phyloP scores from a whole-genome alignment of 2,888 invertebrate genomes.

The Aphidius colemani region DNA sequence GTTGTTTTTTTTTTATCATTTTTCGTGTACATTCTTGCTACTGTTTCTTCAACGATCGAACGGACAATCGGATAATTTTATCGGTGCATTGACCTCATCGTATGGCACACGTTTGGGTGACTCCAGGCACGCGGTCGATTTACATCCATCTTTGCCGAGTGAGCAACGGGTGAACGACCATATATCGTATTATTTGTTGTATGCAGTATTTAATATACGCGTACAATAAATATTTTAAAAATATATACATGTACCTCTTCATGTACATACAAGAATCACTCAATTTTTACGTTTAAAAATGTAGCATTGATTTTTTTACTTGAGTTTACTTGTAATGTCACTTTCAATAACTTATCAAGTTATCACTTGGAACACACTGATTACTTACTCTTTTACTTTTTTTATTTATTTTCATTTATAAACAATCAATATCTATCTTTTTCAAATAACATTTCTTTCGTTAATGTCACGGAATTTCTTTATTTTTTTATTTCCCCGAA shows the following conservation, averaged over 20 bases:
- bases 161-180: slow-evolving; percentile 16
- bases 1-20: slow-evolving; percentile 8
- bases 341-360: too few species aligned
- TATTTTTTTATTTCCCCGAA: neutral
- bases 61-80: slow-evolving; percentile 45
- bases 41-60: slow-evolving; percentile 27
- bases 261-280: too few species aligned
- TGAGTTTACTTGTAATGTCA: too few species aligned
- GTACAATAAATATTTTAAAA: neutral
- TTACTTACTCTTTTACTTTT: too few species aligned
- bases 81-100: slow-evolving; percentile 44
- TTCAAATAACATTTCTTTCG: slow-evolving; percentile 17
- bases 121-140: slow-evolving; percentile 35
- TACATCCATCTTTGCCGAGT: slow-evolving; percentile 28
- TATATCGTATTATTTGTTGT: neutral
- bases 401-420: too few species aligned
- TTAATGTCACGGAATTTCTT: slow-evolving; percentile 16
- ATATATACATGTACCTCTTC: too few species aligned
- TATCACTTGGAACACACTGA: too few species aligned
- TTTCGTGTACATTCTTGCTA: slow-evolving; percentile 2
- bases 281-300: too few species aligned
- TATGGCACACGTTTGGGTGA: slow-evolving; percentile 31
- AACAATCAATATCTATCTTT: slow-evolving; percentile 21
- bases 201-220: slow-evolving; percentile 2
- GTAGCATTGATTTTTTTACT: too few species aligned